A percentile compares a stretch with the other conserved stretches of the same genome.
phyloP scores from a whole-genome alignment of 2,888 invertebrate species.

The Hyalella azteca region DNA sequence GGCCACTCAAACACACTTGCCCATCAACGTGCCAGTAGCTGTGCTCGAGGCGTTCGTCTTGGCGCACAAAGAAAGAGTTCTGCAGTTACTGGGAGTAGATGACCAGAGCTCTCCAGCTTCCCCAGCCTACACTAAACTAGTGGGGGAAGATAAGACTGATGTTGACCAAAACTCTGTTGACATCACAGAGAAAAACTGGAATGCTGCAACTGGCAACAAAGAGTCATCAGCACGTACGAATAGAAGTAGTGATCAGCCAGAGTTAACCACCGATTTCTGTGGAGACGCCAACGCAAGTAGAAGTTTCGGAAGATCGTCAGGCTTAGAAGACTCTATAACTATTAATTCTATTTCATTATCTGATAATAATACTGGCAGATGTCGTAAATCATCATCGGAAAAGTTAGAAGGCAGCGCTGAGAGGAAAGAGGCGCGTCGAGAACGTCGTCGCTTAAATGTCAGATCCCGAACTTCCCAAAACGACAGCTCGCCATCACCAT shows the following conservation, averaged over 20 bases:
- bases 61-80: slow-evolving; percentile 53
- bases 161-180: neutral
- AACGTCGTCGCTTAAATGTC: slow-evolving; percentile 10
- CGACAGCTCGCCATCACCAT: slow-evolving; percentile 6
- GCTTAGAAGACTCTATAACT: no score
- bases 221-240: no score
- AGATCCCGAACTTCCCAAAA: neutral
- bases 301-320: no score
- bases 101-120: slow-evolving; percentile 19
- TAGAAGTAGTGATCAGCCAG: no score
- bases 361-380: neutral
- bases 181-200: neutral
- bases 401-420: no score
- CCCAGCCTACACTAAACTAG: slow-evolving; percentile 17
- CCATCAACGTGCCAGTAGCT: slow-evolving; percentile 57
- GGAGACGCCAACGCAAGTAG: no score
- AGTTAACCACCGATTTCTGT: no score
- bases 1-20: slow-evolving; percentile 55
- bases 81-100: slow-evolving; percentile 50
- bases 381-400: neutral
- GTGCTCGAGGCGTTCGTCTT: slow-evolving; percentile 58
- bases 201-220: neutral
- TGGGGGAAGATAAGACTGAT: neutral
- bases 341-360: no score
- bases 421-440: neutral